Base-by-base conservation (phyloP, 2,113 vertebrate genomes). In the Laticauda laticaudata region DNA sequence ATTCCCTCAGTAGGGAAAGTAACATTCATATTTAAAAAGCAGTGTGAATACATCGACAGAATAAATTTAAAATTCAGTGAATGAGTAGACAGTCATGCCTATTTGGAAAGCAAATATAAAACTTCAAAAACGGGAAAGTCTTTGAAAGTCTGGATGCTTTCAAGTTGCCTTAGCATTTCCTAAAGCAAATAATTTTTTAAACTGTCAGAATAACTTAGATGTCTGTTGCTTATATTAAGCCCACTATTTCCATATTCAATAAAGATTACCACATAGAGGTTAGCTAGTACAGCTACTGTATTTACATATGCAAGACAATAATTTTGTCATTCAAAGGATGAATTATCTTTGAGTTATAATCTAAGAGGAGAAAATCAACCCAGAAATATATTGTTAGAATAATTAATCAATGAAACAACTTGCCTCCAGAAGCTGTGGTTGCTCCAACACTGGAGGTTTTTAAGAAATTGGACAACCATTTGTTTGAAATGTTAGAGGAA, bases 101-200 rank as follows among this genome's bases (percentile, higher is more conserved):
- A 88, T 91, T 91, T 93, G 57, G 57, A 91, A 93, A 48, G 57
- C 92, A 91, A 91, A 93, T 39, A 64, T 56, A 88, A 91, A 39
- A 88, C 45, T 10, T 48, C 48, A 90, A 53, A 57, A 88, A 55
- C 18, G 6, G 29, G 29, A 4, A 34, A 91, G 51, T 20, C 39
- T 86, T 90, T 23, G 55, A 90, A 88, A 89, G 64, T 34, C 64
- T 45, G 53, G 86, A 39, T 87, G 87, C 12, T 89, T 29, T 89
- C 54, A 89, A 85, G 87, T 57, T 89, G 23, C 14, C 11, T 18
- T 69, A 92, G 51, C 29, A 29, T 81, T 89, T 92, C 87, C 51
- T 85, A 92, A 24, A 24, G 24, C 51, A 43, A 89, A 89, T 18
- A 54, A 34, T 57, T 18, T 59, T 86, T 57, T 45, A 43, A 34